These are phyloP conservation scores for Propithecus deckenii DNA, from an alignment of 2,797 vertebrate genomes.

Conservation along the genomic window DNA sequence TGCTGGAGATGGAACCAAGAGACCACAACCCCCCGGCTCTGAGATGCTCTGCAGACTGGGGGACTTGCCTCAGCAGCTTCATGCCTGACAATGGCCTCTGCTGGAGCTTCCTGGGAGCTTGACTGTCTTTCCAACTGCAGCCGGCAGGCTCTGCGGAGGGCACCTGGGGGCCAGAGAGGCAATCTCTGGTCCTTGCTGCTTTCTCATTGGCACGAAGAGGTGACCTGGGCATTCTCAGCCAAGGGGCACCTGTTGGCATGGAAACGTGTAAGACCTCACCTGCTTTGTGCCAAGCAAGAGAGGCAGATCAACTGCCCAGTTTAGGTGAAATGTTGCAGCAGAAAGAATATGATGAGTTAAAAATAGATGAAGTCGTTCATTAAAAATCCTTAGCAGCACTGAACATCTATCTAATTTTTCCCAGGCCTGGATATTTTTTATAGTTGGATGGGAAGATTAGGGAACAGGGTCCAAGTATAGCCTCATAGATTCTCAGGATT, in stretches of 20 bases:
- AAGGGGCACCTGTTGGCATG: neutral
- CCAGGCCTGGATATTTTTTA: neutral
- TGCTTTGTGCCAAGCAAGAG: neutral
- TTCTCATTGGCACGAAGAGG: neutral
- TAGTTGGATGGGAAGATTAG: neutral
- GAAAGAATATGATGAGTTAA: neutral
- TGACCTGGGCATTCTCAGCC: neutral
- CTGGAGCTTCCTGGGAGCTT: neutral
- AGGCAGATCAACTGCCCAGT: neutral
- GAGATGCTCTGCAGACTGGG: neutral
- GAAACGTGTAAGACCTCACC: neutral
- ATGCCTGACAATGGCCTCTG: neutral
- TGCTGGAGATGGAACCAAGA: neutral
- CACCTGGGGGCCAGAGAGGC: neutral
- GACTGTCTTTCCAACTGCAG: rapidly evolving
- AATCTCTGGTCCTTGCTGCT: neutral
- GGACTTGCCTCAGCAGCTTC: neutral
- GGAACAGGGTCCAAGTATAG: neutral
- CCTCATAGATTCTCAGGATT: rapidly evolving
- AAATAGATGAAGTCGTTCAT: neutral
- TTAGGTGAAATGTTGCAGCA: neutral
- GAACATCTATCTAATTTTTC: neutral
- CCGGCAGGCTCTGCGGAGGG: neutral
- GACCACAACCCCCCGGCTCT: too few relatives aligned
- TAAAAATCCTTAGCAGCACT: neutral